phyloP scores from a whole-genome alignment of 2,888 invertebrate genomes.

The Sarcophaga caerulescens region DNA sequence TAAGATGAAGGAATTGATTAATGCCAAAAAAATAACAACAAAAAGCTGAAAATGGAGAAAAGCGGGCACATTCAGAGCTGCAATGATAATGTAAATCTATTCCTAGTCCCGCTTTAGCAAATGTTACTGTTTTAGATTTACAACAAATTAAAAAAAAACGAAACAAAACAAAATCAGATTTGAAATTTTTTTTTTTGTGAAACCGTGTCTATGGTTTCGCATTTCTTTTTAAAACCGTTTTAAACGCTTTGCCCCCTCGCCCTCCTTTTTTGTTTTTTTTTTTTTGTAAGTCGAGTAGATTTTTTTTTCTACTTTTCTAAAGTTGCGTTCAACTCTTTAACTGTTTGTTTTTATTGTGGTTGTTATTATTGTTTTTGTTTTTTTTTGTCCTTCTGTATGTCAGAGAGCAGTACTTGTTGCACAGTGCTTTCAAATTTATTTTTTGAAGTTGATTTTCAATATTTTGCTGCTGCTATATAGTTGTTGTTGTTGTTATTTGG shows the following conservation, averaged over 20 bases:
- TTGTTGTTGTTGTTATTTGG: slow-evolving; percentile 18
- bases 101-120: background rate
- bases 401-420: slow-evolving; percentile 28
- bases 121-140: slow-evolving; percentile 14
- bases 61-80: background rate
- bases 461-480: background rate
- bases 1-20: too few species aligned
- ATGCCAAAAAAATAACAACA: too few species aligned
- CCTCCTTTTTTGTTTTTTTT: slow-evolving; percentile 11
- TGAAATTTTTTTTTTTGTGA: slow-evolving; percentile 23
- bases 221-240: slow-evolving; percentile 59
- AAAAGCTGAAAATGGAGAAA: too few species aligned
- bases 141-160: slow-evolving; percentile 19
- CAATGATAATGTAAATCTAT: background rate
- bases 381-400: slow-evolving; percentile 54
- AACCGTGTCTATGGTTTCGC: slow-evolving; percentile 59
- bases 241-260: slow-evolving; percentile 26
- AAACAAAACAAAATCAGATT: slow-evolving; percentile 44
- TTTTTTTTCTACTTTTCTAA: background rate
- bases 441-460: background rate
- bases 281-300: background rate
- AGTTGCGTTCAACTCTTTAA: slow-evolving; percentile 47
- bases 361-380: slow-evolving; percentile 1
- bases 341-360: slow-evolving; percentile 6
- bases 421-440: slow-evolving; percentile 46